phyloP scores from a whole-genome alignment of 2,113 vertebrate genomes.

The Amblyornis subalaris region DNA sequence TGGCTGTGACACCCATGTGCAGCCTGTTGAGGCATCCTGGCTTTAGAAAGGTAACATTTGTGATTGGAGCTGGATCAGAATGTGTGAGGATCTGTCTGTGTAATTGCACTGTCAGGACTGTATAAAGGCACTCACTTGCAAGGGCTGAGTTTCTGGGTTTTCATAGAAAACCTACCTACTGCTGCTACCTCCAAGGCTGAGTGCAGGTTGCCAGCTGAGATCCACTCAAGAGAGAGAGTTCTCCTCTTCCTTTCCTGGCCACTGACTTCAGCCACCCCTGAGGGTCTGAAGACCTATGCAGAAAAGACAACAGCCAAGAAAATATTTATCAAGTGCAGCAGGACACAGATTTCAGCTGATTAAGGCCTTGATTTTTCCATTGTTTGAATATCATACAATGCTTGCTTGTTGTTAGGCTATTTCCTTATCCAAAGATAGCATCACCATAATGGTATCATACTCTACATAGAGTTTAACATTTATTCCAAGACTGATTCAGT shows the following conservation, averaged over 20 bases:
- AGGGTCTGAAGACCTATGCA: neutral
- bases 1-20: neutral
- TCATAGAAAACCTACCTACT: neutral
- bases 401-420: neutral
- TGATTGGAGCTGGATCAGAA: neutral
- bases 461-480: neutral
- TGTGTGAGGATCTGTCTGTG: neutral
- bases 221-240: neutral
- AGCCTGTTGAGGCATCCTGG: neutral
- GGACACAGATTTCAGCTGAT: neutral
- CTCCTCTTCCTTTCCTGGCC: neutral
- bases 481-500: neutral
- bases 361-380: neutral
- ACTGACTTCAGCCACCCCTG: rapidly evolving
- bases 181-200: neutral
- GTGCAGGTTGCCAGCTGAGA: neutral
- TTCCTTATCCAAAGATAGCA: neutral
- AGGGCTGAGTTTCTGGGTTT: neutral
- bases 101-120: neutral
- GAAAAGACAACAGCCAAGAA: neutral
- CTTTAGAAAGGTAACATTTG: neutral
- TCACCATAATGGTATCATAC: neutral
- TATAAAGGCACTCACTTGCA: neutral
- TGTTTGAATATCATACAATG: neutral
- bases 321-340: neutral